Evolutionary conservation across 2,797 vertebrate genomes (phyloP).

Genomic region (Oreochromis grahami): DNA sequence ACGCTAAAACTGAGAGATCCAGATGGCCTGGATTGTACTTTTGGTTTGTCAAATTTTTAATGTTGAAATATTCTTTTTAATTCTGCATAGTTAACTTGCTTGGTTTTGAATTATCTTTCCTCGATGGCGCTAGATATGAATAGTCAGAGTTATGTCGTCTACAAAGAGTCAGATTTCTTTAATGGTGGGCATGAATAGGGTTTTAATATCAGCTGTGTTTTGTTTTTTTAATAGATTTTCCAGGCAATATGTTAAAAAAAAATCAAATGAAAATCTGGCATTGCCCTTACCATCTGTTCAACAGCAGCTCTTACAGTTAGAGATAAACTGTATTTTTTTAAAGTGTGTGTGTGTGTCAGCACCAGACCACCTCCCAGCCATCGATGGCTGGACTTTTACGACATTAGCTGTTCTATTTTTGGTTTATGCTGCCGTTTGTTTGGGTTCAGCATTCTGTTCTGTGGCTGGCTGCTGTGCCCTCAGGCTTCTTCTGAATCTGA

Average conservation of each 20-base stretch:
- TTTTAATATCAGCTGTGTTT: neutral
- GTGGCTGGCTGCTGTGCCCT: neutral
- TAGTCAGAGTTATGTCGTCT: neutral
- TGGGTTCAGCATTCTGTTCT: neutral
- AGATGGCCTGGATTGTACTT: neutral
- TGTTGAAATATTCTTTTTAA: neutral
- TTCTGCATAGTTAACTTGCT: neutral
- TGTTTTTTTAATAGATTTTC: neutral
- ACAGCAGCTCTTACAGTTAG: neutral
- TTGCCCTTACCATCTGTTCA: neutral
- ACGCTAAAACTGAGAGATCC: neutral
- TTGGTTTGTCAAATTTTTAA: neutral
- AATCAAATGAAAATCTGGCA: neutral
- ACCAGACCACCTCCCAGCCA: neutral
- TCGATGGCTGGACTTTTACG: neutral
- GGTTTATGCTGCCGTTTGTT: conserved; percentile 15
- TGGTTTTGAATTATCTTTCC: neutral
- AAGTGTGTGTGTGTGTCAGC: neutral
- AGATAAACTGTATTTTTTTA: neutral
- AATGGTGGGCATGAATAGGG: neutral
- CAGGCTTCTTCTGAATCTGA: neutral
- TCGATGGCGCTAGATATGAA: neutral
- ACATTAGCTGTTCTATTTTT: conserved; percentile 35
- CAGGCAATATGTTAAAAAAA: neutral
- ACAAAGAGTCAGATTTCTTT: neutral